Conservation (phyloP, 2,888 invertebrate genomes). For the Pogonocherus hispidulus region DNA sequence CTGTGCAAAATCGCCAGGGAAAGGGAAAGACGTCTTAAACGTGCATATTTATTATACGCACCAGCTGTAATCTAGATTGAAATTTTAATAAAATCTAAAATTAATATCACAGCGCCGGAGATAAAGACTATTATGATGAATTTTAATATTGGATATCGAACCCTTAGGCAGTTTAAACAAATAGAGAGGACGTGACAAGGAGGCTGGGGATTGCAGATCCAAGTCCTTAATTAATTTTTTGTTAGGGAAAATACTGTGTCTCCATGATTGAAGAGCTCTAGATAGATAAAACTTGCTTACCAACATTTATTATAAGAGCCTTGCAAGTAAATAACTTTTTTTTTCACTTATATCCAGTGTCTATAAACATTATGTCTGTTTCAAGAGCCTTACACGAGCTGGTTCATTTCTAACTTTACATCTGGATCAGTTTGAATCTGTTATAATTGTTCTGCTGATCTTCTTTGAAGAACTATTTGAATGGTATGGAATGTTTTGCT, state of each 20-base stretch:
- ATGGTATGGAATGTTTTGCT: no score
- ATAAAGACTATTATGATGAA: slow-evolving; percentile 16
- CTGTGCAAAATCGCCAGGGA: not conserved
- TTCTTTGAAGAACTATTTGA: no score
- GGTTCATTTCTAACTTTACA: no score
- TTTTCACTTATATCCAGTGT: no score
- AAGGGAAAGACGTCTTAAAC: not conserved
- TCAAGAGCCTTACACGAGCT: no score
- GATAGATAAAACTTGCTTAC: not conserved
- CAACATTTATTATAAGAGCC: not conserved
- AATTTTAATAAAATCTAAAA: slow-evolving; percentile 26
- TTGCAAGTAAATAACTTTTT: no score
- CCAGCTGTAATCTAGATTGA: slow-evolving; percentile 9
- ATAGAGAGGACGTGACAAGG: not conserved
- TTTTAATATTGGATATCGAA: slow-evolving; percentile 25
- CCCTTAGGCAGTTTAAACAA: slow-evolving; percentile 9
- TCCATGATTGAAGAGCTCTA: not conserved
- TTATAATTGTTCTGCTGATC: no score
- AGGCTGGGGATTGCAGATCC: not conserved
- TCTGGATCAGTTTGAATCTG: no score
- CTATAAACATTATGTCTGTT: no score
- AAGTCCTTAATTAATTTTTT: slow-evolving; percentile 9
- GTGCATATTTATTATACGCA: slow-evolving; percentile 15
- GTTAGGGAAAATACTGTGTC: not conserved
- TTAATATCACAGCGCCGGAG: slow-evolving; percentile 12